Base-by-base conservation (phyloP, 2,113 vertebrate species). In the Alethe castanea region DNA sequence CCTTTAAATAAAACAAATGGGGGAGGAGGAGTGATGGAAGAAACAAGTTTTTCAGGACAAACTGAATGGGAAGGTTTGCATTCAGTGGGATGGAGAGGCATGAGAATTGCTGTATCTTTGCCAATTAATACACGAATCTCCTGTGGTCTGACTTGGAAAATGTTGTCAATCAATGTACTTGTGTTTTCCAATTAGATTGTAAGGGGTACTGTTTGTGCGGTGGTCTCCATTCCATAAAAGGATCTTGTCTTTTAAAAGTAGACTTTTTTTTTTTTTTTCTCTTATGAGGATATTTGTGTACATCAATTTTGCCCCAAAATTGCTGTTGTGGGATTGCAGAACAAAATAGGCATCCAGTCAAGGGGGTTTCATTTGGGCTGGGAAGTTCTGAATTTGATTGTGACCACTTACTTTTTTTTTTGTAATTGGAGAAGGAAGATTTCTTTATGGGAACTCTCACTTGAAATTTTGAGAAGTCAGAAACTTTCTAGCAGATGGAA, bases 1-100 rank as follows among this genome's bases (percentile, higher is more conserved):
- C 95, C 95, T 96, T 97, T 87, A 93, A 76, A 93, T 90, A 94
- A 96, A 96, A 89, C 64, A 56, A 65, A 72, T 57, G 23, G 76
- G 76, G 61, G 60, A 84, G 56, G 67, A 78, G 73, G 17, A 88
- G 40, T 65, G 57, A 65, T 77, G 65, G 81, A 73, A 66, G 72
- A 86, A 88, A 35, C 40, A 12, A 86, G 56, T 88, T 81, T 92
- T 91, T 65, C 78, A 94, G 84, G 85, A 94, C 66, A 82, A 90
- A 47, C 20, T 81, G 70, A 95, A 80, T 89, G 81, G 38, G 64
- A 71, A 83, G n/a, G 44, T 95, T 88, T 89, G 86, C 74, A 38
- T 93, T 83, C 8, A 24, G 38, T 97, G 84, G 88, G 91, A 93
- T 86, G 78, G 65, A 61, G 85, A 96, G 93, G 93, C 83, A 48